Percentiles rank a stretch among this genome's conserved stretches.
Evolutionary conservation across 2,797 vertebrate species (phyloP).

Genomic region (Hydrolagus colliei): DNA sequence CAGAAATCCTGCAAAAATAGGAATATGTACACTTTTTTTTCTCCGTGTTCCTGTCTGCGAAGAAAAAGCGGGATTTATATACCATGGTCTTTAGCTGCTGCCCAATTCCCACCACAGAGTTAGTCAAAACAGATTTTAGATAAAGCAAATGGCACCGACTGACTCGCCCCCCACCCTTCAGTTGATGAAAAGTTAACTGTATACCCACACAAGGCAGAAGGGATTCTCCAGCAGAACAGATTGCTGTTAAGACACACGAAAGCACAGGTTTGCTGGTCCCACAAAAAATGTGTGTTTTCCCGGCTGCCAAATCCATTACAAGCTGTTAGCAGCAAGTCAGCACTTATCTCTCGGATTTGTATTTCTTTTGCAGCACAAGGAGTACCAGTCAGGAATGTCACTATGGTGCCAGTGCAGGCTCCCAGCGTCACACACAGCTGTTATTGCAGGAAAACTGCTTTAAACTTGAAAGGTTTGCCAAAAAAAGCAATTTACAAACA

Average conservation of each 20-base stretch:
- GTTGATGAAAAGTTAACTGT: not conserved
- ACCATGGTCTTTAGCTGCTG: not conserved
- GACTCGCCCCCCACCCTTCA: no score
- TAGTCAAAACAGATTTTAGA: not conserved
- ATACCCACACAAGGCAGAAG: not conserved
- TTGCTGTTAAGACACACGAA: slow-evolving; percentile 1
- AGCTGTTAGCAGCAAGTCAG: slow-evolving; percentile 27
- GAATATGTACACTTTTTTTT: not conserved
- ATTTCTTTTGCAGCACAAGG: slow-evolving; percentile 21
- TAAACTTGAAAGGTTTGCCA: slow-evolving; percentile 21
- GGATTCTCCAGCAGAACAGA: not conserved
- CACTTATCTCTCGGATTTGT: slow-evolving; percentile 31
- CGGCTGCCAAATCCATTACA: slow-evolving; percentile 26
- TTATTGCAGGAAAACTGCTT: slow-evolving; percentile 24
- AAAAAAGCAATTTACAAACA: slow-evolving; percentile 16
- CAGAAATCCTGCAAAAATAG: no score
- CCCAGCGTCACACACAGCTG: slow-evolving; percentile 27
- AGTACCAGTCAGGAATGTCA: slow-evolving; percentile 29
- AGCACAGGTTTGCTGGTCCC: not conserved
- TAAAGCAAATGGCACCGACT: not conserved
- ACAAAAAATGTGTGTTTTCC: slow-evolving; percentile 12
- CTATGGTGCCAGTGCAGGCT: slow-evolving; percentile 21
- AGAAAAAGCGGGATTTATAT: not conserved
- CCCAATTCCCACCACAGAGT: not conserved
- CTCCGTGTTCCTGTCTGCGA: not conserved